Evolutionary conservation across 2,797 vertebrate genomes (phyloP), one percentile per base, ranked within the genome.

Genomic region (Agapornis canus): DNA sequence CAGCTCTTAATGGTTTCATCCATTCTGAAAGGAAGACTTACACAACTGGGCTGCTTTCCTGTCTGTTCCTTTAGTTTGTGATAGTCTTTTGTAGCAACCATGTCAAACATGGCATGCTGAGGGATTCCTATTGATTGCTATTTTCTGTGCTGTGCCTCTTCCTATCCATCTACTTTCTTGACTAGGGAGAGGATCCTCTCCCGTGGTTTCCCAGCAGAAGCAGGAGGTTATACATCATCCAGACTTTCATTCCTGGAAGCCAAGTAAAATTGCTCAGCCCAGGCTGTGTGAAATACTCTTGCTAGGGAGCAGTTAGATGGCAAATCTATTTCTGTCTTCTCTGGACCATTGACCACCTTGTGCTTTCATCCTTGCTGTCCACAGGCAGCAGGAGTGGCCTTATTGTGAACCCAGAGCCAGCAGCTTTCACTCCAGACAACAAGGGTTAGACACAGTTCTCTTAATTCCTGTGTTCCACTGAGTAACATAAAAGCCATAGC

Each of bases 51-150:
- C 7, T 60, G 25, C 20, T 65, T 10, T 49, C 26, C 32, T 61
- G 14, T 42, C 27, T 78, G 27, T 5, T 32, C 10, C 14, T 43
- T 70, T 6, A 1, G 23, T 47, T 42, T 56, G 26, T 45, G 19
- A 42, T 42, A 65, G 42, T 1, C 21, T 45, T 54, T 60, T 54
- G 29, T 13, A 59, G 11, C 0, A 1, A 52, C 10, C 0, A 3
- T 45, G 45, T 61, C 56, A 45, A 40, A 65, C 12, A 21, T 56
- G 49, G 11, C 21, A 40, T 45, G 45, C 25, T 45, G 20, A 20
- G 23, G 25, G 59, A 20, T 51, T 61, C 27, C 47, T 37, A 7
- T 7, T 66, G 45, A 37, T 26, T 32, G 27, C 7, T 29, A 2
- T 81, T 60, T 84, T 81, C 49, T 79, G 29, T 60, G 20, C 26